phyloP scores from a whole-genome alignment of 1,140 invertebrate genomes.

The Brachystomella parvula region DNA sequence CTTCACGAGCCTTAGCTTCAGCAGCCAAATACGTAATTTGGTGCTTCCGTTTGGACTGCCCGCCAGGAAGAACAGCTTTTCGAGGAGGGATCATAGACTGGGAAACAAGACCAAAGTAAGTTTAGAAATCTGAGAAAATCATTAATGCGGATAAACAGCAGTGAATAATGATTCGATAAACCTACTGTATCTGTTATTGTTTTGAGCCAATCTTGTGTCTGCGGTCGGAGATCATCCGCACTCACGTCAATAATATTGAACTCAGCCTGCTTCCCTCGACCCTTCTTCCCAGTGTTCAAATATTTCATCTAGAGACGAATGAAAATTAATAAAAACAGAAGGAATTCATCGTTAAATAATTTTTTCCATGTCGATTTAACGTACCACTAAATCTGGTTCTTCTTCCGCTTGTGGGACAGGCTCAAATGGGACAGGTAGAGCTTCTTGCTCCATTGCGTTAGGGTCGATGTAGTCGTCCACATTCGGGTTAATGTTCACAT shows the following conservation, averaged over 20 bases:
- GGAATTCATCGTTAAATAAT: conserved; percentile 1
- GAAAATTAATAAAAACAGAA: not conserved
- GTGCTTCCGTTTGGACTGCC: conserved; percentile 62
- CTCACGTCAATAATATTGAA: conserved; percentile 70
- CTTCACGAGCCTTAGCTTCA: conserved; percentile 83
- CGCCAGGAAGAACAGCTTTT: conserved; percentile 25
- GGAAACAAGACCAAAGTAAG: conserved; percentile 10
- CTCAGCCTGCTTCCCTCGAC: conserved; percentile 47
- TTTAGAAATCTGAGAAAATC: not conserved
- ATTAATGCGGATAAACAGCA: not conserved
- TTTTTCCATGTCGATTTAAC: not conserved
- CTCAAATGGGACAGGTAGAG: not conserved
- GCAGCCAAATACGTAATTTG: conserved; percentile 91
- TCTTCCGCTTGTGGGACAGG: too few relatives aligned
- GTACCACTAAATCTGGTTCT: conserved; percentile 13
- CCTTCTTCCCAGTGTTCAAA: conserved; percentile 44
- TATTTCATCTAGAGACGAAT: conserved; percentile 33
- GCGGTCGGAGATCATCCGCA: conserved; percentile 69
- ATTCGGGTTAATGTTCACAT: not conserved
- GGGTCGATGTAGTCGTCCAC: not conserved
- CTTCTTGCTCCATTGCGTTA: not conserved
- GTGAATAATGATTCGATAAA: not conserved
- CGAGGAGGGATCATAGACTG: conserved; percentile 25
- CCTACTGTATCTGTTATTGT: conserved; percentile 46
- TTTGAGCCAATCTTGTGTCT: conserved; percentile 68